Conservation (phyloP, 1,140 invertebrate genomes). For the Drosophila persimilis region DNA sequence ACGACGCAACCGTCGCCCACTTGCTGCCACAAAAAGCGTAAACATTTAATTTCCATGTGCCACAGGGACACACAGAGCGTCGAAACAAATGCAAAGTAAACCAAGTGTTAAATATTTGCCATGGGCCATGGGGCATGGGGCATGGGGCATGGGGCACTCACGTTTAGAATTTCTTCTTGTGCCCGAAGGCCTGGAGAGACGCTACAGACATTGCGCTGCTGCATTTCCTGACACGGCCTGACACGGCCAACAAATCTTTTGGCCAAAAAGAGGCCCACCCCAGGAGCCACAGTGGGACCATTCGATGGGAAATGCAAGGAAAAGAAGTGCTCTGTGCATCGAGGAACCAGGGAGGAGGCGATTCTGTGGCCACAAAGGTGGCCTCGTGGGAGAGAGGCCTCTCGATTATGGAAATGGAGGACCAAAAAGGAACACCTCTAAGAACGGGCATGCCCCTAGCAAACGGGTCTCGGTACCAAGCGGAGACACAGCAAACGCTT, state of each 20-base stretch:
- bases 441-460: too few relatives aligned
- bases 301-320: too few relatives aligned
- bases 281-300: slow-evolving; percentile 13
- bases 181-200: slow-evolving; percentile 44
- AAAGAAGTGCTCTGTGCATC: too few relatives aligned
- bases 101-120: slow-evolving; percentile 81
- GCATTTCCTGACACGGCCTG: slow-evolving; percentile 68
- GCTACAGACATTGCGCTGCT: slow-evolving; percentile 32
- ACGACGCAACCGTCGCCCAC: slow-evolving; percentile 47
- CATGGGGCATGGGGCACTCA: slow-evolving; percentile 13
- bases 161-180: slow-evolving; percentile 35
- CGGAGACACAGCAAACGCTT: too few relatives aligned
- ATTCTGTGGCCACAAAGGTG: too few relatives aligned
- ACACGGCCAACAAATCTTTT: slow-evolving; percentile 26
- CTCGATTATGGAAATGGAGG: too few relatives aligned
- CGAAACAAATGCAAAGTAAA: slow-evolving; percentile 67
- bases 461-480: too few relatives aligned
- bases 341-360: too few relatives aligned
- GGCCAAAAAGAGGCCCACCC: slow-evolving; percentile 42
- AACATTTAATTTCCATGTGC: slow-evolving; percentile 79
- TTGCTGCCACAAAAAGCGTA: slow-evolving; percentile 78
- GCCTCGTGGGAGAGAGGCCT: too few relatives aligned
- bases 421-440: too few relatives aligned
- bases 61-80: slow-evolving; percentile 18
- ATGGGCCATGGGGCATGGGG: not conserved